These are phyloP conservation scores for Nymphalis c-album DNA, from an alignment of 2,888 invertebrate genomes.

Conservation along the genomic window DNA sequence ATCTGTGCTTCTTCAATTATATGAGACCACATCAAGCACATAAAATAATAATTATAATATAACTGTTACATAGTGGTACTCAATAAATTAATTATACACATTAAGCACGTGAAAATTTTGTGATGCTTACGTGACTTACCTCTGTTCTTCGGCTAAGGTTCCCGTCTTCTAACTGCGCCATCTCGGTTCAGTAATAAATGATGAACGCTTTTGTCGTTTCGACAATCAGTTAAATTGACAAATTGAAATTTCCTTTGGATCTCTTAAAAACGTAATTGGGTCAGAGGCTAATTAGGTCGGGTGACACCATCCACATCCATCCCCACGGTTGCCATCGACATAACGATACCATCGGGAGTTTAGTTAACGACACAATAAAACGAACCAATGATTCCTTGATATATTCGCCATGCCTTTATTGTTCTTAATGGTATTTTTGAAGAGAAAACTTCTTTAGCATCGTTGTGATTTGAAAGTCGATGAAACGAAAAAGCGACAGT, in stretches of 20 bases:
- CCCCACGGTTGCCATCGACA: conserved; percentile 64
- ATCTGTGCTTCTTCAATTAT: too few relatives aligned
- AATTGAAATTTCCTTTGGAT: conserved; percentile 20
- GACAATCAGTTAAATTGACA: conserved; percentile 28
- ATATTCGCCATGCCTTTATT: conserved; percentile 41
- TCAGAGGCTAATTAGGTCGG: conserved; percentile 74
- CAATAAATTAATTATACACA: too few relatives aligned
- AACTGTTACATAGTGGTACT: too few relatives aligned
- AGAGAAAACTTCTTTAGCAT: too few relatives aligned
- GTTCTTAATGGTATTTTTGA: conserved; percentile 37
- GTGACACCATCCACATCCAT: conserved; percentile 61
- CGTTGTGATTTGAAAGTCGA: too few relatives aligned
- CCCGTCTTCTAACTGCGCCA: too few relatives aligned
- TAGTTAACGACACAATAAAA: conserved; percentile 58
- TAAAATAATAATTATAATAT: too few relatives aligned
- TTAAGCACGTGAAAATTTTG: too few relatives aligned
- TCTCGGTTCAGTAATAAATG: not conserved
- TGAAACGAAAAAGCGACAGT: too few relatives aligned
- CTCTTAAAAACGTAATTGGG: conserved; percentile 67
- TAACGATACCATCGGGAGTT: conserved; percentile 67
- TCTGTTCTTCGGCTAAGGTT: too few relatives aligned
- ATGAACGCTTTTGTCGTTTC: not conserved
- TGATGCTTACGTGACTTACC: too few relatives aligned
- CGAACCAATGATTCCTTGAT: conserved; percentile 46
- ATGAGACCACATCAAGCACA: too few relatives aligned